phyloP scores from a whole-genome alignment of 2,888 invertebrate genomes.

The Tiphia femorata region DNA sequence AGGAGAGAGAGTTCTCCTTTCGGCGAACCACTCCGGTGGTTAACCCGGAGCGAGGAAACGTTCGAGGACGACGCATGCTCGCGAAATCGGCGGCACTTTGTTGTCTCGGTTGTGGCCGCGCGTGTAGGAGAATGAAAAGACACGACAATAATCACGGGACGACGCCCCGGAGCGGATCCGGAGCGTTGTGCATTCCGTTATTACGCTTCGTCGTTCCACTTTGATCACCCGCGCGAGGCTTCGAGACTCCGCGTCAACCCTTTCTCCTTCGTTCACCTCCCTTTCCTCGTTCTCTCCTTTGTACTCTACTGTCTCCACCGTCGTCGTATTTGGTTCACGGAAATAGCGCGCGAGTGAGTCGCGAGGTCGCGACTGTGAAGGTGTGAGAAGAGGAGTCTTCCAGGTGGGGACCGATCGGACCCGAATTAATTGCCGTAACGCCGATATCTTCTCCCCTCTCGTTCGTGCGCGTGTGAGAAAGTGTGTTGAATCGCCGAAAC shows the following conservation, averaged over 20 bases:
- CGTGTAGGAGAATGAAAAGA: neutral
- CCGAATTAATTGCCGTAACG: slow-evolving; percentile 47
- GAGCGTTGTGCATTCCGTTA: slow-evolving; percentile 46
- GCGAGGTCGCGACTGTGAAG: neutral
- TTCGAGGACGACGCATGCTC: no score
- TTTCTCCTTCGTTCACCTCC: slow-evolving; percentile 5
- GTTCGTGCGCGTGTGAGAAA: slow-evolving; percentile 36
- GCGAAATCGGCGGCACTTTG: neutral
- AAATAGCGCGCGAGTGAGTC: slow-evolving; percentile 38
- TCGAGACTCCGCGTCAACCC: slow-evolving; percentile 18
- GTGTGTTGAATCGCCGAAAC: slow-evolving; percentile 38
- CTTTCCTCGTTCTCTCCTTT: slow-evolving; percentile 5
- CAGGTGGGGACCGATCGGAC: slow-evolving; percentile 35
- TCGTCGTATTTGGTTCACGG: slow-evolving; percentile 47
- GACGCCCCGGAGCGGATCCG: slow-evolving; percentile 37
- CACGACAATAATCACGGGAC: slow-evolving; percentile 26
- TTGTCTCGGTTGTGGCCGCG: neutral
- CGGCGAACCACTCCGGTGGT: neutral
- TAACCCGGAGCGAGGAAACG: neutral
- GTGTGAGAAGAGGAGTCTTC: slow-evolving; percentile 14
- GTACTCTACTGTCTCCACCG: slow-evolving; percentile 3
- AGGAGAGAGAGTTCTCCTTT: neutral
- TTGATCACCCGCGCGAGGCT: slow-evolving; percentile 29
- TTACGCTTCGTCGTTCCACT: slow-evolving; percentile 48
- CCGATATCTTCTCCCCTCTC: slow-evolving; percentile 43